Conservation (phyloP, 2,113 vertebrate species). For the Osmerus eperlanus region DNA sequence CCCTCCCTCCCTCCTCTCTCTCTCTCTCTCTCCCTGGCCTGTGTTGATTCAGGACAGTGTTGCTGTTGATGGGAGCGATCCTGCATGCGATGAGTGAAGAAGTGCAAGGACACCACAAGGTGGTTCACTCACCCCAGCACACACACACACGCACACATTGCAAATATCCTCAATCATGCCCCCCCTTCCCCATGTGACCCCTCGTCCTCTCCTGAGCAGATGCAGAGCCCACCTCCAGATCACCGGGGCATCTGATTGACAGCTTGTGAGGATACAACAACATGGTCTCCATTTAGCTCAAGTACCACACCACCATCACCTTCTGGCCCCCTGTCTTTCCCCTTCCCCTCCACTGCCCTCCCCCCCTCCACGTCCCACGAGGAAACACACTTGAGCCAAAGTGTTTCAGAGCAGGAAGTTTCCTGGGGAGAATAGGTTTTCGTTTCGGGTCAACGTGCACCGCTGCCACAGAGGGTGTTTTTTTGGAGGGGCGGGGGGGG, state of each 20-base stretch:
- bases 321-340: conserved; percentile 56
- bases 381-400: conserved; percentile 99
- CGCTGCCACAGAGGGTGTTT: conserved; percentile 78
- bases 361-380: conserved; percentile 75
- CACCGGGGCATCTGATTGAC: conserved; percentile 67
- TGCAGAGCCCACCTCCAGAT: conserved; percentile 63
- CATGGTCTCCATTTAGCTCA: conserved; percentile 75
- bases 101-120: conserved; percentile 68
- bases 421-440: conserved; percentile 98
- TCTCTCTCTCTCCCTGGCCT: neutral
- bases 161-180: neutral
- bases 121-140: conserved; percentile 41
- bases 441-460: conserved; percentile 94
- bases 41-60: conserved; percentile 45
- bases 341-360: conserved; percentile 43
- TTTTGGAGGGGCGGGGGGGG: conserved; percentile 43
- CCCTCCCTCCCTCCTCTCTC: neutral
- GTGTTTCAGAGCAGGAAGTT: conserved; percentile 98
- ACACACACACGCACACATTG: conserved; percentile 25
- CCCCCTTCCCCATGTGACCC: conserved; percentile 49
- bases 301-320: conserved; percentile 65
- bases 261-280: conserved; percentile 75
- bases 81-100: conserved; percentile 67
- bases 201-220: conserved; percentile 61
- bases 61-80: conserved; percentile 58